These are phyloP conservation scores for Fregetta grallaria DNA, from an alignment of 2,113 vertebrate genomes.

Conservation along the genomic window DNA sequence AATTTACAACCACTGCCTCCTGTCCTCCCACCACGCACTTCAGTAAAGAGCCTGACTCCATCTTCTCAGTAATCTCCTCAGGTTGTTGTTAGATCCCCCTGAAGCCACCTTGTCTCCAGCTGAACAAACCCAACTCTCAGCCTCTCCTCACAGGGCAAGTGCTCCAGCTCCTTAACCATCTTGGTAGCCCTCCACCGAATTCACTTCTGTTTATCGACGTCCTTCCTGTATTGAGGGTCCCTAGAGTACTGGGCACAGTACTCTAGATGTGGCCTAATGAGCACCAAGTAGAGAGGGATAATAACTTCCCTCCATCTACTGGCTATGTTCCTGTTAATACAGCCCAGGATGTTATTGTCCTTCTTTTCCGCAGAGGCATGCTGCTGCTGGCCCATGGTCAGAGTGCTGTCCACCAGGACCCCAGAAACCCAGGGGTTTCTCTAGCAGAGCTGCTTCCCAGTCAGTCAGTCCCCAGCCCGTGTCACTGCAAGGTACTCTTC, in stretches of 20 bases:
- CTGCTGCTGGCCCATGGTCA: neutral
- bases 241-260: neutral
- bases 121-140: neutral
- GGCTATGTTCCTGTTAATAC: neutral
- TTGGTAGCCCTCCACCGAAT: neutral
- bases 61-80: neutral
- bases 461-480: neutral
- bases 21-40: accelerated
- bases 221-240: neutral
- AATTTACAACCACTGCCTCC: accelerated
- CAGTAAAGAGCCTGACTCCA: neutral
- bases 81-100: neutral
- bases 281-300: neutral
- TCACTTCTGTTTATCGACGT: neutral
- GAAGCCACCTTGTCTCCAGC: neutral
- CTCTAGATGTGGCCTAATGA: neutral
- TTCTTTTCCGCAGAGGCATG: neutral
- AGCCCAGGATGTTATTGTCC: neutral
- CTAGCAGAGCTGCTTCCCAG: neutral
- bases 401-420: neutral
- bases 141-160: neutral
- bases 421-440: too few species aligned
- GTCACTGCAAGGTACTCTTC: neutral
- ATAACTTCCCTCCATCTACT: neutral
- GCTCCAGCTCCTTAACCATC: neutral